phyloP scores from a whole-genome alignment of 2,797 vertebrate genomes.

The Danio choprae region DNA sequence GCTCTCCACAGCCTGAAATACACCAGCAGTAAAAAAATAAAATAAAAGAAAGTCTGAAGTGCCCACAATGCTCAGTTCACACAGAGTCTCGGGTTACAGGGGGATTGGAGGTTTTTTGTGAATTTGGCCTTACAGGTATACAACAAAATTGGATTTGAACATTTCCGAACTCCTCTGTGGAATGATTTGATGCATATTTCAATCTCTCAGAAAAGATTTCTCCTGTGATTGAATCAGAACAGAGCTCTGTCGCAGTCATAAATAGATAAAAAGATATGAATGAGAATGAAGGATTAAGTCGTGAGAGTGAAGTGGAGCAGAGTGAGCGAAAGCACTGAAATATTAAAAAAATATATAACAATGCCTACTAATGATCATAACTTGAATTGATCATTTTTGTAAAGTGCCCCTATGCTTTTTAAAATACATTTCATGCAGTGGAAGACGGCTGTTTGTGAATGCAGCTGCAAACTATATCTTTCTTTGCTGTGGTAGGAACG shows the following conservation, averaged over 20 bases:
- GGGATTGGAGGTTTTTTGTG: constrained; percentile 31
- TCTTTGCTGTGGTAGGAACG: too few relatives aligned
- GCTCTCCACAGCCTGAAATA: constrained; percentile 55
- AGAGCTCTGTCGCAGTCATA: constrained; percentile 20
- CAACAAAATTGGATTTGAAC: constrained; percentile 22
- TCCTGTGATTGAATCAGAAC: constrained; percentile 5
- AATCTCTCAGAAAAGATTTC: constrained; percentile 21
- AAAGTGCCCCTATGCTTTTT: too few relatives aligned
- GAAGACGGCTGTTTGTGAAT: too few relatives aligned
- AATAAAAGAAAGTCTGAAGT: not conserved
- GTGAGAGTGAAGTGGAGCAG: not conserved
- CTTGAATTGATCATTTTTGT: not conserved
- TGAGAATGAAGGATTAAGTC: constrained; percentile 31
- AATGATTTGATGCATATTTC: constrained; percentile 34
- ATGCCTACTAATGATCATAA: not conserved
- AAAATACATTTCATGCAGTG: too few relatives aligned
- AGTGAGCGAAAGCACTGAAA: not conserved
- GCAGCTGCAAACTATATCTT: too few relatives aligned
- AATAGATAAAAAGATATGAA: constrained; percentile 33
- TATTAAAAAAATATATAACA: not conserved
- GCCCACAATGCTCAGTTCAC: constrained; percentile 25
- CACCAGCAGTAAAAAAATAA: constrained; percentile 23
- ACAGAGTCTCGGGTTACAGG: constrained; percentile 9
- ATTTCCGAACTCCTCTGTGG: constrained; percentile 20
- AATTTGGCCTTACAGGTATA: constrained; percentile 39